Percentiles rank a stretch among this genome's conserved stretches.
phyloP scores from a whole-genome alignment of 1,140 invertebrate species.

The Neoseiulus cucumeris region DNA sequence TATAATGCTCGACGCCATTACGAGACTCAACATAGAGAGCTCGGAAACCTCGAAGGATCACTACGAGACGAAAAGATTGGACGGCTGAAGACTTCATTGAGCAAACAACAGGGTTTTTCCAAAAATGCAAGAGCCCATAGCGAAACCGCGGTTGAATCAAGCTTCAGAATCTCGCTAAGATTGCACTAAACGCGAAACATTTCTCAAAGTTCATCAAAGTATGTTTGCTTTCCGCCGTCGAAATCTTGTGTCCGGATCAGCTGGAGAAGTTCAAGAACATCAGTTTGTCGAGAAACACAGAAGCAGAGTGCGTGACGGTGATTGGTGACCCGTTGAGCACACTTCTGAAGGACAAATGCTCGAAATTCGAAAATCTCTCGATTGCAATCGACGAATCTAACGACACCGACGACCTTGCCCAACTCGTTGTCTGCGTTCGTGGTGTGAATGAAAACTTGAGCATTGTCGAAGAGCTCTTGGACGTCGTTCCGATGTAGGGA shows the following conservation, averaged over 20 bases:
- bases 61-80: slow-evolving; percentile 21
- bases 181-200: slow-evolving; percentile 23
- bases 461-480: slow-evolving; percentile 12
- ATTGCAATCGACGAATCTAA: slow-evolving; percentile 16
- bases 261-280: slow-evolving; percentile 16
- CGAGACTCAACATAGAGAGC: slow-evolving; percentile 17
- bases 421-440: slow-evolving; percentile 15
- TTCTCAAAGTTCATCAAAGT: slow-evolving; percentile 25
- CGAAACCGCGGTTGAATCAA: slow-evolving; percentile 21
- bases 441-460: slow-evolving; percentile 13
- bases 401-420: slow-evolving; percentile 13
- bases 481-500: too few relatives aligned
- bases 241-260: slow-evolving; percentile 23
- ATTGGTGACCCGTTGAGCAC: slow-evolving; percentile 1
- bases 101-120: slow-evolving; percentile 21
- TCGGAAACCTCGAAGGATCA: slow-evolving; percentile 14
- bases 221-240: slow-evolving; percentile 23
- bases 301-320: not conserved
- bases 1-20: slow-evolving; percentile 24
- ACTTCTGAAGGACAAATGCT: slow-evolving; percentile 5
- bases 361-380: slow-evolving; percentile 9
- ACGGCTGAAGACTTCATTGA: slow-evolving; percentile 19
- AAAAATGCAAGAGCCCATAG: slow-evolving; percentile 19
- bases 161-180: slow-evolving; percentile 17
- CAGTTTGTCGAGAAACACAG: slow-evolving; percentile 16